Evolutionary conservation across 2,888 invertebrate genomes (phyloP).

Genomic region (Autographa pulchrina): DNA sequence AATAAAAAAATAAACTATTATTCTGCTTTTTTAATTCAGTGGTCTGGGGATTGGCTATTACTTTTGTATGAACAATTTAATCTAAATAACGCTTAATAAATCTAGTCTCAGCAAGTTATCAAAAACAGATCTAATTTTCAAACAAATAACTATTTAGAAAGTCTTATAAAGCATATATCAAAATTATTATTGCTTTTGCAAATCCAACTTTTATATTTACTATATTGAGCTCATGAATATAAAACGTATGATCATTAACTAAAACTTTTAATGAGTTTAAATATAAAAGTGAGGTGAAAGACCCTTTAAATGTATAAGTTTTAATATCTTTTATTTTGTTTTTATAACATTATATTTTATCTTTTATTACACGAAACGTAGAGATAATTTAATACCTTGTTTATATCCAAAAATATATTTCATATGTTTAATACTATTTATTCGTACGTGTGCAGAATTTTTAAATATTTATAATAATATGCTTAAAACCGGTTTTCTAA

Average conservation of each 20-base stretch:
- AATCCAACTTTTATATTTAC: not conserved
- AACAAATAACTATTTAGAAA: not conserved
- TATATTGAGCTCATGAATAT: not conserved
- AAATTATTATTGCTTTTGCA: not conserved
- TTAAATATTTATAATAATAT: too few relatives aligned
- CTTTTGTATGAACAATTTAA: not conserved
- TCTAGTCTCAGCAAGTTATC: not conserved
- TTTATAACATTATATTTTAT: not conserved
- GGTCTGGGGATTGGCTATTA: not conserved
- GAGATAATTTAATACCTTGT: too few relatives aligned
- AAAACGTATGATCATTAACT: not conserved
- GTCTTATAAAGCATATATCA: not conserved
- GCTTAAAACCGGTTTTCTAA: too few relatives aligned
- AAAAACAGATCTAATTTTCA: not conserved
- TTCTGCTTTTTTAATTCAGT: too few relatives aligned
- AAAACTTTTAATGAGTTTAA: slow-evolving; percentile 22
- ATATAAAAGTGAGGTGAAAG: slow-evolving; percentile 25
- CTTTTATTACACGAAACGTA: not conserved
- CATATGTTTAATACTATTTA: too few relatives aligned
- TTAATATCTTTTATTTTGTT: not conserved
- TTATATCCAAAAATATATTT: too few relatives aligned
- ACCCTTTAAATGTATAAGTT: slow-evolving; percentile 4
- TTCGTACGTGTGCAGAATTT: too few relatives aligned
- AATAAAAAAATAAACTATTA: too few relatives aligned
- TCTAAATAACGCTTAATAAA: too few relatives aligned